Evolutionary conservation across 2,888 invertebrate genomes (phyloP), one percentile per base, ranked within the genome.

Genomic region (Prosopocoilus inquinatus): DNA sequence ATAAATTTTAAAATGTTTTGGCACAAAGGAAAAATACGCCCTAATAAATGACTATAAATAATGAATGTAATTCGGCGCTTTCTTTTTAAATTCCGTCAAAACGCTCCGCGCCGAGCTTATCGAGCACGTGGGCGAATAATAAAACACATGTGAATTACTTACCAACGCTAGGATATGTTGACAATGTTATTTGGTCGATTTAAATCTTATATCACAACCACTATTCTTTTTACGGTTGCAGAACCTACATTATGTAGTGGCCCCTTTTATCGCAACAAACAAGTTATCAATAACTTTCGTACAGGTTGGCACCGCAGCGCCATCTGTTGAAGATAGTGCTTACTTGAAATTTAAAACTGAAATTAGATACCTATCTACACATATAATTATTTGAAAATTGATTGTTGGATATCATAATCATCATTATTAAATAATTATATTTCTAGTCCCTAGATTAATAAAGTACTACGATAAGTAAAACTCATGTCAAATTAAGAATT

Each of bases 111-210:
- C 13, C 41, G 41, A 13, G 47, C 15, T 16, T 11, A 33, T n/a
- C 47, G 47, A 47, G 35, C 47, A 47, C 47, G 47, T 47, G 47
- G 33, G 33, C 11, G 7, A 9, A 34, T 33, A 33, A 34, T 43
- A 47, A 34, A 47, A 47, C 33, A 47, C 47, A 47, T 47, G 47
- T 34, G 47, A 35, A 34, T 47, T 32, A 73, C 72, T 72, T 71
- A 72, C 72, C 71, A 64, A 69, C 67, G 66, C 67, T 60, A 50
- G 64, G 62, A 65, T 64, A 67, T 68, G 72, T 71, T 72, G 71
- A 72, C 72, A 71, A 72, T 72, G 70, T 66, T 69, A 68, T 67
- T 68, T 69, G 71, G 70, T 71, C 72, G 72, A 72, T 72, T 71
- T 70, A 64, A 68, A 71, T 70, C 70, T 70, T 68, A 67, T 70